Percentiles rank a stretch among this genome's conserved stretches.
Evolutionary conservation across 2,113 vertebrate species (phyloP).

Genomic region (Bathybates hornii): DNA sequence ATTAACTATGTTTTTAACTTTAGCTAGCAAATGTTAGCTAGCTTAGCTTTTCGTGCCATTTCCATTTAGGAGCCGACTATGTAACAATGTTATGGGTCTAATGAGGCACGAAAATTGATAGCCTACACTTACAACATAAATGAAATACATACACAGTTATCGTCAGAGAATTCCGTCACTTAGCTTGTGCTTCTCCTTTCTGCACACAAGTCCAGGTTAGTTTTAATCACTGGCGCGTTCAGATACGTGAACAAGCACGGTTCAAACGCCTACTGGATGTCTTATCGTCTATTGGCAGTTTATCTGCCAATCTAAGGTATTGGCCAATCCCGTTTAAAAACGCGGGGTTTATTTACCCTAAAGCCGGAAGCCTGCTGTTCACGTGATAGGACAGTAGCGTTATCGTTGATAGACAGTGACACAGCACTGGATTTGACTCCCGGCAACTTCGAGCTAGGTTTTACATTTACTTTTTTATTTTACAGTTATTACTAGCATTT

Average conservation of each 20-base stretch:
- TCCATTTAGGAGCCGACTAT: accelerated
- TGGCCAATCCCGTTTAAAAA: neutral
- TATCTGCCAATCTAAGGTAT: neutral
- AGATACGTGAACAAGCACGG: neutral
- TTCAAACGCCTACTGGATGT: accelerated
- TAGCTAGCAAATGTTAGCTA: neutral
- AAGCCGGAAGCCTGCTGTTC: neutral
- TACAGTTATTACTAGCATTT: neutral
- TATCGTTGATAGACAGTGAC: constrained; percentile 34
- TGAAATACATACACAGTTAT: neutral
- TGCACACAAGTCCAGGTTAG: neutral
- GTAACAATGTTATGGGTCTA: neutral
- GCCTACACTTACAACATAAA: neutral
- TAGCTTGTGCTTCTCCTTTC: neutral
- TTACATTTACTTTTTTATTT: neutral
- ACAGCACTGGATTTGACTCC: neutral
- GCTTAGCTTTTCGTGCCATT: neutral
- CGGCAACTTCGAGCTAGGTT: neutral
- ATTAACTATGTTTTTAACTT: neutral
- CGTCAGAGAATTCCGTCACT: neutral
- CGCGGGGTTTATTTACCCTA: neutral
- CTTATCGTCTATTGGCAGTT: neutral
- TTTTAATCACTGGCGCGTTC: constrained; percentile 25
- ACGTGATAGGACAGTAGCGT: neutral
- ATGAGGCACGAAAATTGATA: neutral